These are phyloP conservation scores for Physeter macrocephalus DNA, from an alignment of 2,113 vertebrate species.

Conservation along the genomic window DNA sequence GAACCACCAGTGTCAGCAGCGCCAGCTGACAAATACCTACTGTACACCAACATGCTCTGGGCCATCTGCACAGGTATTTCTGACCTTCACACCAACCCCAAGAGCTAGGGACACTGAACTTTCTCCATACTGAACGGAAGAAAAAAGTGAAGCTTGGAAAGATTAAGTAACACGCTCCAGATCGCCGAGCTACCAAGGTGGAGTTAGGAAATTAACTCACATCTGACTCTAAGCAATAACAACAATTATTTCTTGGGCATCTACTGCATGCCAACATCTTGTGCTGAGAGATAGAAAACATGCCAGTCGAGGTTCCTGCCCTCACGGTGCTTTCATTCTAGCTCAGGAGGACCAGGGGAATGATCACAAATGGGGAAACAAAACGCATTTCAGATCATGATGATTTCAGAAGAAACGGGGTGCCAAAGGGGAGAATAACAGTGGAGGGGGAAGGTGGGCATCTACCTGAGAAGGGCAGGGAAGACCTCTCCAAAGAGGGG, in stretches of 20 bases:
- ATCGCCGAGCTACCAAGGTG: too few relatives aligned
- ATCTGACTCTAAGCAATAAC: not conserved
- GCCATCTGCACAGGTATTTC: rapidly evolving
- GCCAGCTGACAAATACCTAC: rapidly evolving
- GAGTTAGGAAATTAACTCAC: not conserved
- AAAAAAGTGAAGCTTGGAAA: not conserved
- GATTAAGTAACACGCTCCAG: rapidly evolving
- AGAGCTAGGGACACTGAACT: not conserved
- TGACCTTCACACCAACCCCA: not conserved
- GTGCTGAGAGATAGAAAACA: not conserved
- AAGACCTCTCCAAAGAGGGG: not conserved
- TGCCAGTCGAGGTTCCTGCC: rapidly evolving
- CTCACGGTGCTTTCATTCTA: rapidly evolving
- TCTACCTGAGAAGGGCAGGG: not conserved
- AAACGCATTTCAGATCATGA: not conserved
- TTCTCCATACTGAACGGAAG: not conserved
- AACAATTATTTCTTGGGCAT: rapidly evolving
- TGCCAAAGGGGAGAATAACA: rapidly evolving
- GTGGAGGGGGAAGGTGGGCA: rapidly evolving
- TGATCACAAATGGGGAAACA: not conserved
- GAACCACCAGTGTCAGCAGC: not conserved
- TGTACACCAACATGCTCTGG: rapidly evolving
- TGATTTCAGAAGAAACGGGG: not conserved
- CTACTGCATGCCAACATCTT: rapidly evolving
- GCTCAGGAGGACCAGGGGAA: rapidly evolving